A percentile compares a stretch with the other conserved stretches of the same genome.
Evolutionary conservation across 2,797 vertebrate species (phyloP).

Genomic region (Trichosurus vulpecula): DNA sequence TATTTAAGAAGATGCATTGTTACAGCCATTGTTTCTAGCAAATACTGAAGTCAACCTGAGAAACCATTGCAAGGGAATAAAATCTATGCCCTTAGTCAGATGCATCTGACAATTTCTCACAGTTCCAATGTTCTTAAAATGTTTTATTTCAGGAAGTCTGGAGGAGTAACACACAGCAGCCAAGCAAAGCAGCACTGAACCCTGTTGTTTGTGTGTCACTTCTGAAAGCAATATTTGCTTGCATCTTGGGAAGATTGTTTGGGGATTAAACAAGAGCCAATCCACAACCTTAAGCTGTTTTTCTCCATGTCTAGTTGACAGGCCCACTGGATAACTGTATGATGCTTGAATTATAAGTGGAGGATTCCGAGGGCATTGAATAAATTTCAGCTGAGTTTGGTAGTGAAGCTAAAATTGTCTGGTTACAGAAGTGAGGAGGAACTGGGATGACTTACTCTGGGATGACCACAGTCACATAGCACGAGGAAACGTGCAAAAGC

Average conservation of each 20-base stretch:
- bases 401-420: slow-evolving; percentile 25
- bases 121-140: slow-evolving; percentile 29
- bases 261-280: slow-evolving; percentile 10
- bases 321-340: background rate
- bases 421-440: background rate
- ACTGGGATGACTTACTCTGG: background rate
- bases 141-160: slow-evolving; percentile 51
- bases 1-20: background rate
- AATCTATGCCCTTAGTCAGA: slow-evolving; percentile 4
- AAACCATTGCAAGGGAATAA: slow-evolving; percentile 33
- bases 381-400: slow-evolving; percentile 50
- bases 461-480: background rate
- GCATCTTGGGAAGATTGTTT: slow-evolving; percentile 49
- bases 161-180: slow-evolving; percentile 35
- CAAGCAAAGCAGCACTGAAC: slow-evolving; percentile 35
- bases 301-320: slow-evolving; percentile 8
- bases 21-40: slow-evolving; percentile 36
- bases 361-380: slow-evolving; percentile 34
- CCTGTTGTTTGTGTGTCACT: slow-evolving; percentile 26
- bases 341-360: slow-evolving; percentile 9
- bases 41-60: slow-evolving; percentile 30
- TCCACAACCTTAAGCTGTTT: slow-evolving; percentile 24
- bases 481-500: background rate
- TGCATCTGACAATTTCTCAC: slow-evolving; percentile 39
- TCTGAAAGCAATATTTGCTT: slow-evolving; percentile 51